Evolutionary conservation across 1,140 invertebrate genomes (phyloP).

Genomic region (Sarcophaga bullata): DNA sequence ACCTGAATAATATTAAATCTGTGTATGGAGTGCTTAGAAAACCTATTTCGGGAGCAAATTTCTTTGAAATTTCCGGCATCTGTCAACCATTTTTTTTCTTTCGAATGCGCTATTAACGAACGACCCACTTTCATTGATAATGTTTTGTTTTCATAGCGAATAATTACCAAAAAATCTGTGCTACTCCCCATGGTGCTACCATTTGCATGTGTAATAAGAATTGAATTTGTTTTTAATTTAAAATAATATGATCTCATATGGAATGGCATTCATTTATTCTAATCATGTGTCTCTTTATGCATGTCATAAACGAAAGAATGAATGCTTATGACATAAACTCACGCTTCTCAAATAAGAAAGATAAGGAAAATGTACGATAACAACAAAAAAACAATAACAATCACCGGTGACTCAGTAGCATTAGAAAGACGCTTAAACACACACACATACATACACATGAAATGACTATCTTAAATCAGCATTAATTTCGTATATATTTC

Average conservation of each 20-base stretch:
- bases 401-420: background rate
- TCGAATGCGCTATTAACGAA: too few relatives aligned
- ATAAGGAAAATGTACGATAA: too few relatives aligned
- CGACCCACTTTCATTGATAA: too few relatives aligned
- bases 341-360: background rate
- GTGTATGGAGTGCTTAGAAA: too few relatives aligned
- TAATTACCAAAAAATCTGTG: too few relatives aligned
- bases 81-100: too few relatives aligned
- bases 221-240: background rate
- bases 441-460: background rate
- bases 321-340: background rate
- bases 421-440: background rate
- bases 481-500: too few relatives aligned
- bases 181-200: background rate
- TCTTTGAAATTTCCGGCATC: too few relatives aligned
- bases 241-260: slow-evolving; percentile 19
- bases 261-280: slow-evolving; percentile 22
- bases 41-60: too few relatives aligned
- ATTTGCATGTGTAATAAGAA: background rate
- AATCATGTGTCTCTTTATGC: slow-evolving; percentile 8
- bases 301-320: background rate
- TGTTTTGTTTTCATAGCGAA: too few relatives aligned
- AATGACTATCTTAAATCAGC: background rate
- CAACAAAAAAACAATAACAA: too few relatives aligned
- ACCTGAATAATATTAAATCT: too few relatives aligned